Base-by-base conservation (phyloP, 2,113 vertebrate species). In the Brachyistius frenatus region DNA sequence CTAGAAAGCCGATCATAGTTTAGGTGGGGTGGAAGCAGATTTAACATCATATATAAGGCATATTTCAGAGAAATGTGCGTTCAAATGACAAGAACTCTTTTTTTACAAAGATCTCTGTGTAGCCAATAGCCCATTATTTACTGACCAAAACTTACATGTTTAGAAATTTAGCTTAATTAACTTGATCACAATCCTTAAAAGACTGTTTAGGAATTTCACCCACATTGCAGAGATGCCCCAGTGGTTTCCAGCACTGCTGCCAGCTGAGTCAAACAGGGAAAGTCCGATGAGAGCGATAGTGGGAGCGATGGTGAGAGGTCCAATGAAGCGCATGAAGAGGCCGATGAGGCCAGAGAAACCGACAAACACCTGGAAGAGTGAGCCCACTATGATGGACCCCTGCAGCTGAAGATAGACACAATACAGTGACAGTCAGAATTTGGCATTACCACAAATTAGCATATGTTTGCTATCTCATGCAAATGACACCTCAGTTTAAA, bases 341-440 rank as follows among this genome's bases (percentile, higher is more conserved):
- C 98, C 97, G 0, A 98, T 95, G 74, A 99, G 94, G 66, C 98
- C 98, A 0, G 98, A 98, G 93, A 99, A 98, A 31, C 98, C 98
- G 64, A 99, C 85, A 0, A 99, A 57, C 37, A 98, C 95, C 83
- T 99, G 97, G 88, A 99, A 96, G 61, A 97, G 94, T 53, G 98
- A 97, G 49, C 96, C 96, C 50, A 97, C 96, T 90, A 99, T 97
- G 71, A 99, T 93, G 49, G 97, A 96, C 1, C 98, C 98, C 92
- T 99, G 97, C 56, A 99, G 85, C 98, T 99, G 78, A 35, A 73
- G 14, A 78, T 15, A 78, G 8, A 86, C 16, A 80, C 11, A 61
- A 30, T 5, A 63, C 41, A 66, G 16, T 16, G 6, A 16, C 9
- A 52, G 31, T 55, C 9, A 61, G 9, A 2, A 16, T 7, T 8